Evolutionary conservation across 1,140 invertebrate species (phyloP), one percentile per base, ranked within the genome.

Genomic region (Acromyrmex charruanus): DNA sequence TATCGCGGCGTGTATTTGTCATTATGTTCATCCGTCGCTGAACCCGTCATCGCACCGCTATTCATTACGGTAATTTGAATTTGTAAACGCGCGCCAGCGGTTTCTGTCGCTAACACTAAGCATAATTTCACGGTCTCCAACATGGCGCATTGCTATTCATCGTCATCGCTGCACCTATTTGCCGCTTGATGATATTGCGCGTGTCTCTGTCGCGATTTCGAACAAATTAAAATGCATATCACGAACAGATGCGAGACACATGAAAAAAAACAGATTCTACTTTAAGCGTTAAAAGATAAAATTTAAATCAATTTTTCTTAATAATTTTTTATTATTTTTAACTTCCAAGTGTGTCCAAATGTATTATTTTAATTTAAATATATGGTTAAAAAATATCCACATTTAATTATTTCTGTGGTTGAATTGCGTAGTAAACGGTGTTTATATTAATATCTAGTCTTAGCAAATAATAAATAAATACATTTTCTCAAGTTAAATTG

Each of bases 11-110:
- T 75, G 65, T 51, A 53, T 61, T 75, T 84, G 80, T 84, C 80
- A 84, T 84, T 84, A 84, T 55, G 39, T 35, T 63, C 68, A 69
- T 44, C 39, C 79, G 65, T 69, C 65, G 77, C 51, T 55, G 63
- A 44, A 39, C 49, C 65, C 77, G 65, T 58, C 79, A 71, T 81
- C 79, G 66, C 59, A 25, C 25, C 44, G n/a, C 21, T 69, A 35
- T 84, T 84, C 69, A 61, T 75, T 58, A 35, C 55, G 69, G 55
- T 35, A 61, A 84, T 75, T 84, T 75, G 55, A 84, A 84, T 84
- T 75, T 74, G 69, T 74, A 74, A 74, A 61, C 25, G 63, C 49
- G 61, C 49, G 21, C 68, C 44, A 49, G 80, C 79, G 18, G 25
- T 74, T 82, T 59, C 80, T 69, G 44, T 59, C 80, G 68, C 69